A percentile compares a stretch with the other conserved stretches of the same genome.
These are phyloP conservation scores for Scelioninae gen. 1 DNA, from an alignment of 2,888 invertebrate species.

Conservation along the genomic window DNA sequence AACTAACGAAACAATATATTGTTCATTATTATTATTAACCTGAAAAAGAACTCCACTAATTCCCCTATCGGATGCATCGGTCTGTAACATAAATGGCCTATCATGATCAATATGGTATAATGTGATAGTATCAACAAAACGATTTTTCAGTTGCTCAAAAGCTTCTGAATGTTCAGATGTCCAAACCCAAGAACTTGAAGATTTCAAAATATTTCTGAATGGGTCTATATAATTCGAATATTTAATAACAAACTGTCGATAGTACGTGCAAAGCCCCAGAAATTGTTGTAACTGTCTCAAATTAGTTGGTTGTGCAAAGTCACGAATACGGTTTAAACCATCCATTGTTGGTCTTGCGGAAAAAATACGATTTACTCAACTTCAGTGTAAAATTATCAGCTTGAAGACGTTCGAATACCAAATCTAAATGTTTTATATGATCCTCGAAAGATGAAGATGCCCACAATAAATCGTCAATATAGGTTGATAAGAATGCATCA, in stretches of 20 bases:
- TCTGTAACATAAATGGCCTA: neutral
- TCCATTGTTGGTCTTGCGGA: slow-evolving; percentile 26
- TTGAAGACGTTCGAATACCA: neutral
- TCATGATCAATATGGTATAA: slow-evolving; percentile 14
- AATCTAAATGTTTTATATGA: neutral
- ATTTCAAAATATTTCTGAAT: neutral
- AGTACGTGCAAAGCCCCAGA: slow-evolving; percentile 9
- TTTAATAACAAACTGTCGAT: slow-evolving; percentile 10
- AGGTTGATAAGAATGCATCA: no score
- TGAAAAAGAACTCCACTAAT: slow-evolving; percentile 31
- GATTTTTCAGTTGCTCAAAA: slow-evolving; percentile 12
- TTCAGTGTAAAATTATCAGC: slow-evolving; percentile 71
- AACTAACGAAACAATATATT: slow-evolving; percentile 33
- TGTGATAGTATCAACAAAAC: slow-evolving; percentile 12
- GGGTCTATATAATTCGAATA: slow-evolving; percentile 5
- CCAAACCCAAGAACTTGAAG: slow-evolving; percentile 2
- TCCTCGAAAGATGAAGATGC: neutral
- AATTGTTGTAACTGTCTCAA: slow-evolving; percentile 8
- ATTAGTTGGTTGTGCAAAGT: slow-evolving; percentile 10
- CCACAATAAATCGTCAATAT: slow-evolving; percentile 51
- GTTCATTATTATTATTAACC: slow-evolving; percentile 14
- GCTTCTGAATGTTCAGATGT: neutral
- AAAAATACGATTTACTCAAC: slow-evolving; percentile 72
- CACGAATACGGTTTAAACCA: neutral
- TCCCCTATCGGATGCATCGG: slow-evolving; percentile 19